These are phyloP conservation scores for Microctenopoma lineatum DNA, from an alignment of 2,797 vertebrate species.

Conservation along the genomic window DNA sequence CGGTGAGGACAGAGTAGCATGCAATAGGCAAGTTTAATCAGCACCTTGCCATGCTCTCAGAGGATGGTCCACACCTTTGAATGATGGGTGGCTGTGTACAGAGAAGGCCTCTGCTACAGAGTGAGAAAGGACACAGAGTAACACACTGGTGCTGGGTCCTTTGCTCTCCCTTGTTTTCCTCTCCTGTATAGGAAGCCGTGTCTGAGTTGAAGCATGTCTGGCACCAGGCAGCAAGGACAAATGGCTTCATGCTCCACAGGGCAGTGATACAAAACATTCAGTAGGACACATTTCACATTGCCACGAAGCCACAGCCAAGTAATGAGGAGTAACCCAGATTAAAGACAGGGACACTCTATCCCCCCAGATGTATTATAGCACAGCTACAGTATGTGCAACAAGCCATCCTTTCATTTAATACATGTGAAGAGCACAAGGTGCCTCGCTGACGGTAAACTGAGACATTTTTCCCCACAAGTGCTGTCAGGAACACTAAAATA, in stretches of 20 bases:
- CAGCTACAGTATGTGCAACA: slow-evolving; percentile 24
- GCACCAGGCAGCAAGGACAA: slow-evolving; percentile 72
- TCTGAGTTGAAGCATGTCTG: slow-evolving; percentile 59
- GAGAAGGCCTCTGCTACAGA: slow-evolving; percentile 43
- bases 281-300: slow-evolving; percentile 64
- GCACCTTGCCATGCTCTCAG: slow-evolving; percentile 68
- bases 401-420: slow-evolving; percentile 44
- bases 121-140: slow-evolving; percentile 46
- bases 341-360: slow-evolving; percentile 49
- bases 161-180: slow-evolving; percentile 31
- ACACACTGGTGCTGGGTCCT: slow-evolving; percentile 51
- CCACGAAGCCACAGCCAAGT: slow-evolving; percentile 64
- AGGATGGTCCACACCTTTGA: slow-evolving; percentile 69
- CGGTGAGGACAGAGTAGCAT: slow-evolving; percentile 59
- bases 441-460: slow-evolving; percentile 24
- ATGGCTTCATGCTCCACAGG: slow-evolving; percentile 75
- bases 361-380: slow-evolving; percentile 44
- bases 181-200: slow-evolving; percentile 37
- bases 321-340: slow-evolving; percentile 72
- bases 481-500: slow-evolving; percentile 34
- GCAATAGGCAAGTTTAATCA: slow-evolving; percentile 79
- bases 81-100: slow-evolving; percentile 57
- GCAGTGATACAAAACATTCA: slow-evolving; percentile 71
- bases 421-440: slow-evolving; percentile 24
- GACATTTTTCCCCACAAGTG: slow-evolving; percentile 2